Base-by-base conservation (phyloP, 2,797 vertebrate species). In the Chiroxiphia lanceolata region DNA sequence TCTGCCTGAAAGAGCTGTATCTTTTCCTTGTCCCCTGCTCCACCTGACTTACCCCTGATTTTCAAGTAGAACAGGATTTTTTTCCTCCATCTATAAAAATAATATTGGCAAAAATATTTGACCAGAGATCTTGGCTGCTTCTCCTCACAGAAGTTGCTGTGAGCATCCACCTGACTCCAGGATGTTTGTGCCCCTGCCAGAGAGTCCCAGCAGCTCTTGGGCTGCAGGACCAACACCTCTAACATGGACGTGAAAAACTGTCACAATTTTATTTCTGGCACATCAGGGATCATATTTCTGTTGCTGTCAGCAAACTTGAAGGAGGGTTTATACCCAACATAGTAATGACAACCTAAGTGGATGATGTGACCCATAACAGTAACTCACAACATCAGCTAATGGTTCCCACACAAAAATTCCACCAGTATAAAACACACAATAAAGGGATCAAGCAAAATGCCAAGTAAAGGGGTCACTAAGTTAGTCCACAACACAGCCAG, bases 201-300 rank as follows among this genome's bases (percentile, higher is more conserved):
- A 50, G 56, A 54, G 48, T 18, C 80, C 68, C 87, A 48, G 45
- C 80, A 61, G 76, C 44, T 38, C 75, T 5, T 3, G 21, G 56
- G 51, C 63, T 78, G 74, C 75, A 68, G 83, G 54, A 38, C 53
- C 15, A 1, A 34, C 48, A 5, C 44, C 21, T 72, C 63, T 9
- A 38, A 88, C 72, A 7, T 9, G 1, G 1, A 4, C 1, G 0
- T 6, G 40, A 68, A 38, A 78, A 36, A 13, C 36, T 13, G 26
- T 3, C 82, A 71, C 54, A 33, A 7, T 51, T 21, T 42, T 2
- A 33, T 77, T 74, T 85, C 9, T 23, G 34, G 10, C 50, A 76
- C 50, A 50, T 21, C 71, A 40, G 8, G 56, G 16, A 15, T 9
- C 1, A 0, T 4, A 11, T 44, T 89, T 31, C 78, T 78, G 4